Evolutionary conservation across 1,140 invertebrate species (phyloP), one percentile per base, ranked within the genome.

Genomic region (Lordiphosa mommai): DNA sequence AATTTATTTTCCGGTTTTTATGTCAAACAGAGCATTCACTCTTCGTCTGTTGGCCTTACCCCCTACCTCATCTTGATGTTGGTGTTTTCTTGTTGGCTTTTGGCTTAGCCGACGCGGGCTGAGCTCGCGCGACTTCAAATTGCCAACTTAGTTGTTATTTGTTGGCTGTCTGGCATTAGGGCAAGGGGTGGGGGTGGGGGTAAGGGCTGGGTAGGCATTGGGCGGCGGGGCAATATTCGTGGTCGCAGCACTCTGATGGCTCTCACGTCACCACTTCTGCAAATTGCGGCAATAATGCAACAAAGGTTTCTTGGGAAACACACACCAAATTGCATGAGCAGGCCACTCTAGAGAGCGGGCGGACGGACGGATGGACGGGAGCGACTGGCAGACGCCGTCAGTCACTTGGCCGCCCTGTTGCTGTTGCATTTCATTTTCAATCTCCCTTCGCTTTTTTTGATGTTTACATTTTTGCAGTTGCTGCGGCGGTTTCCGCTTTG

Each of bases 261-360:
- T 82, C 76, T 80, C 76, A 80, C 76, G 76, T 80, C 76, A 80
- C 76, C 76, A 80, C 76, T 80, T 80, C 76, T 74, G 76, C 76
- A 80, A 80, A 80, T 80, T 80, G 76, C 76, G 71, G 76, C 76
- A 80, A 80, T 80, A 80, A 80, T 80, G 76, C 76, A 80, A 80
- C 76, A 80, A 80, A 80, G 76, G 76, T 80, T 80, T 80, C 76
- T 80, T 80, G 76, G 76, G 76, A 80, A 80, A 80, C 76, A 80
- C 74, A 82, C 71, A 71, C 76, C 76, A 80, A 80, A 82, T 82
- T 80, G 76, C 76, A 80, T 74, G 72, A 66, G 63, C 30, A 30
- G 47, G 53, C 17, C 23, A 17, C 43, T 3, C 9, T 3, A 34
- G 20, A 9, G 7, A 43, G 41, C 10, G 13, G 29, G 17, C 6